These are phyloP conservation scores for Microplitis mediator DNA, from an alignment of 1,140 invertebrate genomes.

Conservation along the genomic window DNA sequence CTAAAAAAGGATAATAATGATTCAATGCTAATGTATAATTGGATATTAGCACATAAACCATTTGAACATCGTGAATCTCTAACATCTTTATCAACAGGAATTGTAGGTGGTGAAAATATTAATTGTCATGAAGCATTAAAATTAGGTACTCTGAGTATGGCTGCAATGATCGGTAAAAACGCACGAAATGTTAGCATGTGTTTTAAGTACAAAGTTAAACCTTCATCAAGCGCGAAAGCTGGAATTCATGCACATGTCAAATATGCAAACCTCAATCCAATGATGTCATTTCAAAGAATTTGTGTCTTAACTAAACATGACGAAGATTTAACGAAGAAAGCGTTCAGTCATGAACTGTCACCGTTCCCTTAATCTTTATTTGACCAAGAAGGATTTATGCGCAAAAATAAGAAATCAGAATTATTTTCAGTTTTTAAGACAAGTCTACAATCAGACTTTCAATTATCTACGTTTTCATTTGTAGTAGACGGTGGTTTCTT, in stretches of 20 bases:
- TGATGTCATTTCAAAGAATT: slow-evolving; percentile 54
- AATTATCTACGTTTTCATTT: neutral
- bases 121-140: slow-evolving; percentile 53
- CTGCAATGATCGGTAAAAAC: slow-evolving; percentile 6
- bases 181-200: slow-evolving; percentile 9
- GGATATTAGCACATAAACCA: neutral
- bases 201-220: slow-evolving; percentile 20
- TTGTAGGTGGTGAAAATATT: slow-evolving; percentile 49
- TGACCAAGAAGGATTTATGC: slow-evolving; percentile 45
- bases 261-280: slow-evolving; percentile 35
- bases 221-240: slow-evolving; percentile 16
- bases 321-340: slow-evolving; percentile 45
- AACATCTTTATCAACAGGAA: neutral
- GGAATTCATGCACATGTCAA: slow-evolving; percentile 28
- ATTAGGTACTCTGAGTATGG: slow-evolving; percentile 35
- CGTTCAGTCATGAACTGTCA: slow-evolving; percentile 49
- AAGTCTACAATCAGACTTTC: neutral
- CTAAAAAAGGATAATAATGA: neutral
- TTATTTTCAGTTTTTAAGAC: slow-evolving; percentile 43
- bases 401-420: slow-evolving; percentile 49
- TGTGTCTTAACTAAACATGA: slow-evolving; percentile 30
- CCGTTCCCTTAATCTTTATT: slow-evolving; percentile 46
- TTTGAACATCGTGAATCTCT: neutral
- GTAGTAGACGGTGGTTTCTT: slow-evolving; percentile 31
- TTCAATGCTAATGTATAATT: neutral